Conservation (phyloP, 2,113 vertebrate genomes). For the Monopterus albus region DNA sequence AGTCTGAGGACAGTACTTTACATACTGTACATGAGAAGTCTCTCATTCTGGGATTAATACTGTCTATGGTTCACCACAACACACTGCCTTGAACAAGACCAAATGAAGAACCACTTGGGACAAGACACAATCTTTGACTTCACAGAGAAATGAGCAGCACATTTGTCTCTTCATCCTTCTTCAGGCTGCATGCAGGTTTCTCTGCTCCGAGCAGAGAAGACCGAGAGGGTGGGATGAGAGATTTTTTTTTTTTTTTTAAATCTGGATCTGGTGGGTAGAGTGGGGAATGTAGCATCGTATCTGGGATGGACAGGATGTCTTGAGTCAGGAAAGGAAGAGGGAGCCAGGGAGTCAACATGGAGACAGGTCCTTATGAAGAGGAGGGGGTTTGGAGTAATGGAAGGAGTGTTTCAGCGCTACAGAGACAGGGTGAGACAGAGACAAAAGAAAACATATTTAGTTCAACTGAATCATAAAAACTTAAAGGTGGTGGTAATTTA, state of each 20-base stretch:
- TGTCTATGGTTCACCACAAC: slow-evolving; percentile 59
- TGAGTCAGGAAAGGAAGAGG: slow-evolving; percentile 68
- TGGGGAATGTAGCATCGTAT: slow-evolving; percentile 63
- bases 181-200: slow-evolving; percentile 77
- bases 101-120: slow-evolving; percentile 51
- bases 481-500: slow-evolving; percentile 18
- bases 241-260: slow-evolving; percentile 15
- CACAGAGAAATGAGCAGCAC: slow-evolving; percentile 67
- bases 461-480: slow-evolving; percentile 31
- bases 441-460: slow-evolving; percentile 66
- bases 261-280: slow-evolving; percentile 52
- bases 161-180: slow-evolving; percentile 64
- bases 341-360: slow-evolving; percentile 70
- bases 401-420: slow-evolving; percentile 79
- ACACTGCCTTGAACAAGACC: slow-evolving; percentile 51
- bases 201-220: slow-evolving; percentile 53
- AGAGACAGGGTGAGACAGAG: slow-evolving; percentile 75
- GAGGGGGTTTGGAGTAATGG: slow-evolving; percentile 70
- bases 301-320: slow-evolving; percentile 79
- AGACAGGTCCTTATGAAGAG: slow-evolving; percentile 76
- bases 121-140: slow-evolving; percentile 60
- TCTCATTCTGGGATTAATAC: slow-evolving; percentile 60
- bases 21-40: slow-evolving; percentile 41
- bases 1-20: slow-evolving; percentile 51
- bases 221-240: slow-evolving; percentile 49